Conservation (phyloP, 2,888 invertebrate species). For the Tachystola acroxantha region DNA sequence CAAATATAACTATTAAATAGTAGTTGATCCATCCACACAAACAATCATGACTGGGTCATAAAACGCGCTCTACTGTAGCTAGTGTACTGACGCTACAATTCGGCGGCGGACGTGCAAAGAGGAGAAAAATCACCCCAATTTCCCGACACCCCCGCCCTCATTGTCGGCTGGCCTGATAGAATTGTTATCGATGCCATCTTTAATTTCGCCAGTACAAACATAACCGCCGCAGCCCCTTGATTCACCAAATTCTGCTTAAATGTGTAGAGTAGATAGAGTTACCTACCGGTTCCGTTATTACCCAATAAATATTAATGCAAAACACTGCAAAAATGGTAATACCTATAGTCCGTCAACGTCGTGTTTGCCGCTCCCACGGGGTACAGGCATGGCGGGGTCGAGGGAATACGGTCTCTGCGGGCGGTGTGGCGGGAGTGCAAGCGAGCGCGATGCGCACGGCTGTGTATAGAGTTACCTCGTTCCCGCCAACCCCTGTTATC, state of each 20-base stretch:
- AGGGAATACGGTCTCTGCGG: too few species aligned
- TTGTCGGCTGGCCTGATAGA: slow-evolving; percentile 72
- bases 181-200: slow-evolving; percentile 80
- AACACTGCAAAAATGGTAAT: too few species aligned
- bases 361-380: too few species aligned
- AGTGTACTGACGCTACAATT: slow-evolving; percentile 17
- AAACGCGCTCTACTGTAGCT: neutral
- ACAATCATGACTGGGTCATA: too few species aligned
- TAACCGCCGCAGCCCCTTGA: slow-evolving; percentile 24
- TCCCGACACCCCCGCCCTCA: slow-evolving; percentile 53
- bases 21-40: too few species aligned
- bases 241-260: neutral
- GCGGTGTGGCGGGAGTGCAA: too few species aligned
- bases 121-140: slow-evolving; percentile 76
- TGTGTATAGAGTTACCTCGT: too few species aligned
- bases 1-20: too few species aligned
- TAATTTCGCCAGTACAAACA: slow-evolving; percentile 74
- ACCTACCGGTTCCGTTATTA: neutral
- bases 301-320: neutral
- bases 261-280: neutral
- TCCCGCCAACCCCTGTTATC: too few species aligned
- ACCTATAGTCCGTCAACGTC: too few species aligned
- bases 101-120: slow-evolving; percentile 44
- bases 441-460: too few species aligned
- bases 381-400: too few species aligned